Evolutionary conservation across 2,113 vertebrate species (phyloP), one percentile per base, ranked within the genome.

Genomic region (Corythoichthys haematopterus): DNA sequence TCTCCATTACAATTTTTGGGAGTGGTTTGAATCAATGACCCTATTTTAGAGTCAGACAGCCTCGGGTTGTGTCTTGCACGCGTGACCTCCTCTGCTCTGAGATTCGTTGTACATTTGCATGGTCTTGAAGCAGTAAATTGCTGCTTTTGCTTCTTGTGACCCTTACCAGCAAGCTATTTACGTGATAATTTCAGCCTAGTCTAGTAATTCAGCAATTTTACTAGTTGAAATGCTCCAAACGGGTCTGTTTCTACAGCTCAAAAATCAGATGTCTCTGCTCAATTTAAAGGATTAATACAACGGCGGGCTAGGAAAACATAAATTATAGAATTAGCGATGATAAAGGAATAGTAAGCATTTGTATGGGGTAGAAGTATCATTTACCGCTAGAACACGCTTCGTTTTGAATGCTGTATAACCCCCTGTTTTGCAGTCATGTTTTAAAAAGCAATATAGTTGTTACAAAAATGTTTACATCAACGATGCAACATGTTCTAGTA

Each of bases 1-100:
- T 79, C 81, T 75, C 74, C 53, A 14, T 76, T 81, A 80, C 74
- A 85, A 79, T 79, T 74, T 81, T 68, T 70, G 58, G 37, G 77
- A 84, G 80, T 76, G 70, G 67, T 79, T 79, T 38, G 59, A 66
- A 84, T 81, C 69, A 59, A 69, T n/a, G 63, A 80, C 72, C 81
- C 7, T 20, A 59, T 65, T 71, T 70, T 43, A 53, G 46, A 80
- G 77, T 84, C 80, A 74, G 65, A 68, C 61, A 72, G 65, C 80
- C 70, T 53, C 52, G 11, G 64, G 70, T 59, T 8, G 28, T 36
- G 71, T 87, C 70, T 62, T 76, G 72, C 9, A 67, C 2, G 53
- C 55, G 68, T 68, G 16, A 72, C 60, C 64, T n/a, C 35, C 52
- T 74, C 62, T 73, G 69, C 20, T 55, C 56, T 55, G 15, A 63